phyloP scores from a whole-genome alignment of 2,888 invertebrate species.

The Ametastegia equiseti region DNA sequence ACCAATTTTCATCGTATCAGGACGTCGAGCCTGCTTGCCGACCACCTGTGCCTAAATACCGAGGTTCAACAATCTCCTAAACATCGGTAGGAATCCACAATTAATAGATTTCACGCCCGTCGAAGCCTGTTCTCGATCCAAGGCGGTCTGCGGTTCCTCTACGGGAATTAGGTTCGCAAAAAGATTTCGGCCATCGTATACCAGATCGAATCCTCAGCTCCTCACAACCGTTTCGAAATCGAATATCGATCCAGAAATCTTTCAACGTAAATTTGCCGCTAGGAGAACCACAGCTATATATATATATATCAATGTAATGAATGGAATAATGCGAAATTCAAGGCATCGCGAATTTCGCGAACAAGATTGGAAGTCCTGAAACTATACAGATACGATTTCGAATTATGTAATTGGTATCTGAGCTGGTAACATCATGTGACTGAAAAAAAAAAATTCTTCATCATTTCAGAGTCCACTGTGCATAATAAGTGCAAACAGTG shows the following conservation, averaged over 20 bases:
- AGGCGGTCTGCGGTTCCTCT: neutral
- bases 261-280: no score
- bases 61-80: conserved; percentile 51
- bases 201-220: conserved; percentile 3
- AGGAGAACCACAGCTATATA: no score
- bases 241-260: neutral
- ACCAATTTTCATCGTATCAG: neutral
- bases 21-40: neutral
- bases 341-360: no score
- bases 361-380: neutral
- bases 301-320: no score
- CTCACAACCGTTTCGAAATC: neutral
- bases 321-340: no score
- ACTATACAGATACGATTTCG: no score
- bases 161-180: neutral
- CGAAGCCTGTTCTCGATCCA: conserved; percentile 26
- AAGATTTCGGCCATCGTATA: neutral
- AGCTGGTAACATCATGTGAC: neutral
- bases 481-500: conserved; percentile 12
- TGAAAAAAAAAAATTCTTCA: neutral
- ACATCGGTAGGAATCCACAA: conserved; percentile 57
- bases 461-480: neutral
- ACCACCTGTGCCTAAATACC: conserved; percentile 34
- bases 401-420: no score
- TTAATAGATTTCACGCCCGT: conserved; percentile 62